phyloP scores from a whole-genome alignment of 2,113 vertebrate species.

The Microcebus tavaratra region DNA sequence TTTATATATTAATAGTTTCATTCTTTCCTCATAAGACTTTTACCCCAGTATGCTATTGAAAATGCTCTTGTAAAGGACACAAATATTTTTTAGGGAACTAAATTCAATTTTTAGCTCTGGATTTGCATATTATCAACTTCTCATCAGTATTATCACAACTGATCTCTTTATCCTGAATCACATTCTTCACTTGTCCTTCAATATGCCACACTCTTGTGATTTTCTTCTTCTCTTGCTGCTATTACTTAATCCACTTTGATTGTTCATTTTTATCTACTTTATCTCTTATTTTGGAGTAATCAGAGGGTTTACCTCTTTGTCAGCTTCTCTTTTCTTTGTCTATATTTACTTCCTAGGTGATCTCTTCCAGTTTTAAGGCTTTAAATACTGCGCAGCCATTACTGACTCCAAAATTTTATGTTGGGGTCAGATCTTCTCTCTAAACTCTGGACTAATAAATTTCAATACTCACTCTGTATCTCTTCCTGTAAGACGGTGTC shows the following conservation, averaged over 20 bases:
- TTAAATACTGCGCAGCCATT: not conserved
- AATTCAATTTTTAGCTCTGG: not conserved
- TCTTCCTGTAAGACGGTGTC: not conserved
- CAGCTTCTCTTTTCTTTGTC: not conserved
- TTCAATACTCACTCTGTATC: not conserved
- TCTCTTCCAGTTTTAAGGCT: not conserved
- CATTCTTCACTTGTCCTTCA: not conserved
- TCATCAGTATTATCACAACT: not conserved
- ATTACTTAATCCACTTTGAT: not conserved
- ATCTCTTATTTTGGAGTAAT: not conserved
- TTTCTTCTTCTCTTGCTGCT: not conserved
- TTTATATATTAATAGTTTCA: not conserved
- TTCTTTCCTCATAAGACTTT: not conserved
- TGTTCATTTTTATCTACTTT: not conserved
- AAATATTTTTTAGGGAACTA: not conserved
- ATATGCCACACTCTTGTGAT: not conserved
- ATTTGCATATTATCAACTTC: too few species aligned
- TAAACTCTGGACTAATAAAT: not conserved
- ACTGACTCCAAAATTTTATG: not conserved
- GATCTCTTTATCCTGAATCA: not conserved
- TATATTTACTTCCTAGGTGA: not conserved
- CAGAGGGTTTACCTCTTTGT: not conserved
- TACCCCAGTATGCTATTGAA: not conserved
- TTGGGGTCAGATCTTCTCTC: not conserved
- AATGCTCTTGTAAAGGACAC: not conserved